Conservation (phyloP, 2,888 invertebrate genomes). For the Rhogogaster chlorosoma region DNA sequence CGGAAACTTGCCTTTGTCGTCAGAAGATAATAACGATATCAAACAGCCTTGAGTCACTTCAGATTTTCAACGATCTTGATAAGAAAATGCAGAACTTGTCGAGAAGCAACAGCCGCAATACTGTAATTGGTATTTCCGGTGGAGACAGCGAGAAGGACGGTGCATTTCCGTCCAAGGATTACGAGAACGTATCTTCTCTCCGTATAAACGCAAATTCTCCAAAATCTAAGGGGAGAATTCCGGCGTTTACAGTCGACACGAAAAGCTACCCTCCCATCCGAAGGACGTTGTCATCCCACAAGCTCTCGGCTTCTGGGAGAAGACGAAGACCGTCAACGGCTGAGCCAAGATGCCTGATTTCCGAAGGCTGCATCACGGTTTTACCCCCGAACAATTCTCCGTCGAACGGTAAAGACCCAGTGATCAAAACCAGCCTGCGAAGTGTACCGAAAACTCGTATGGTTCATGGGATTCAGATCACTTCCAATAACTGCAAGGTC, state of each 20-base stretch:
- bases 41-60: constrained; percentile 75
- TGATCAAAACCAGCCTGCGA: constrained; percentile 1
- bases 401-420: not conserved
- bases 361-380: constrained; percentile 15
- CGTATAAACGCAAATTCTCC: not conserved
- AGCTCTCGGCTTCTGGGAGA: not conserved
- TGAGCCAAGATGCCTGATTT: constrained; percentile 27
- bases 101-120: constrained; percentile 7
- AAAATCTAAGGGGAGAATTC: constrained; percentile 5
- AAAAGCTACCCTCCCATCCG: constrained; percentile 26
- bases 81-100: constrained; percentile 9
- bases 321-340: not conserved
- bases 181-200: constrained; percentile 29
- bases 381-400: not conserved
- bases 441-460: not conserved
- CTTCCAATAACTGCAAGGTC: constrained; percentile 57
- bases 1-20: constrained; percentile 48
- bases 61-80: not conserved
- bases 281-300: not conserved
- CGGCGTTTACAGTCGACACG: constrained; percentile 12
- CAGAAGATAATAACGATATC: constrained; percentile 80
- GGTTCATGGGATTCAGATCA: constrained; percentile 38
- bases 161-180: not conserved
- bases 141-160: not conserved
- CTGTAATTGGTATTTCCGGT: not conserved